Evolutionary conservation across 2,888 invertebrate genomes (phyloP), one percentile per base, ranked within the genome.

Genomic region (Aleiodes alternator): DNA sequence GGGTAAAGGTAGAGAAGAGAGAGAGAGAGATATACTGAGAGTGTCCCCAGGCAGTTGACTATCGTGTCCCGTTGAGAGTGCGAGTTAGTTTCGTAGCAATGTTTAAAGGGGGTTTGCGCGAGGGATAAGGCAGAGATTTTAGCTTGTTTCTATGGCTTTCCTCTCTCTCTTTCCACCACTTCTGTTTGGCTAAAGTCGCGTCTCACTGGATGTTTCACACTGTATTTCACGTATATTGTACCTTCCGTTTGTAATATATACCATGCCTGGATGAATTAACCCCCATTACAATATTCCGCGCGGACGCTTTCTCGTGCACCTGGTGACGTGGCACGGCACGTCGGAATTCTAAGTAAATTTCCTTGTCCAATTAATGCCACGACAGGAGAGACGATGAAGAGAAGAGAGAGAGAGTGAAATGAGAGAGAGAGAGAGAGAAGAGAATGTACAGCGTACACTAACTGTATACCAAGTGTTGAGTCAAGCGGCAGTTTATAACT

Each of bases 281-380:
- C 69, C 53, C 70, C 59, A 72, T 72, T 66, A 76, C 56, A 57
- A 72, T 71, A 64, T 38, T 59, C 64, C 73, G 16, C 68, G 70
- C 64, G 51, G 34, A 34, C 56, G 73, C 72, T 75, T 69, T 71
- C 73, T 69, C 53, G 48, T 66, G 53, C 75, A 75, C 77, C 72
- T 73, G 74, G 73, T 69, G 69, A 59, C 78, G 74, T 76, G 75
- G 75, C 74, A 64, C 76, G 68, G 80, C 76, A 77, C 78, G 81
- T 82, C 83, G 83, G 82, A 82, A 84, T 85, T 84, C 83, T 81
- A 81, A 84, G 83, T 84, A 83, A 85, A 86, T 85, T 83, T 84
- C 82, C 81, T 82, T 83, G 83, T 84, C 84, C 81, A 84, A 86
- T 86, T 85, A 86, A 82, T 77, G 82, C 82, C 78, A 70, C 71